Evolutionary conservation across 37 sponge, comb jelly and placozoan genomes (phyloP).

Genomic region (Beroe ovata): DNA sequence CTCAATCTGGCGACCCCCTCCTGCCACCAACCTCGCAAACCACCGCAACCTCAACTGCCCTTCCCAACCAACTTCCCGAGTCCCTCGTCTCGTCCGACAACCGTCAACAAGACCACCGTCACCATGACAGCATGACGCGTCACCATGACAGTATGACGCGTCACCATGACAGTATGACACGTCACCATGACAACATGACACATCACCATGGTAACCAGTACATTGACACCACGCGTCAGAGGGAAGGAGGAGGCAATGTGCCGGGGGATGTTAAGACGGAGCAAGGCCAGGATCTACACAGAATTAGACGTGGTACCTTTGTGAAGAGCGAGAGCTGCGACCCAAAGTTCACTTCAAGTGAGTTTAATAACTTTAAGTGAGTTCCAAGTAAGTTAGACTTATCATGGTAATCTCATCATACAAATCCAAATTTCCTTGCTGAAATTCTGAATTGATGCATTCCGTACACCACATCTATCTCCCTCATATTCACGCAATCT

Average conservation of each 20-base stretch:
- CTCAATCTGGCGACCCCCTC: background rate
- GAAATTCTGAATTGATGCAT: too few species aligned
- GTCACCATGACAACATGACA: background rate
- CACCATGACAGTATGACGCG: background rate
- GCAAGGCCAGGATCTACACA: background rate
- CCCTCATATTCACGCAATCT: too few species aligned
- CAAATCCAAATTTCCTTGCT: too few species aligned
- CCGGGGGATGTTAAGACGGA: background rate
- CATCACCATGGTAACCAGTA: slow-evolving; percentile 7
- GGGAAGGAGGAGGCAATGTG: background rate
- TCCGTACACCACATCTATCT: too few species aligned
- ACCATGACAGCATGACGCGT: background rate
- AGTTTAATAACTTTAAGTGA: background rate
- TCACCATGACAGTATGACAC: background rate
- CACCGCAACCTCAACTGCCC: background rate
- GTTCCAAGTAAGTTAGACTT: too few species aligned
- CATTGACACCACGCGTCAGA: background rate
- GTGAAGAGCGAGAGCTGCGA: slow-evolving; percentile 35
- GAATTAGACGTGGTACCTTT: slow-evolving; percentile 23
- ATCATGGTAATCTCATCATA: too few species aligned
- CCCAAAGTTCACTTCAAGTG: background rate
- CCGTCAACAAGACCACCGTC: background rate
- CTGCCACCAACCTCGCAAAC: background rate
- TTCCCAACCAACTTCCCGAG: background rate
- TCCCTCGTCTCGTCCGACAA: background rate